Conservation (phyloP, 2,888 invertebrate genomes). For the Trissonchulus latispiculum region DNA sequence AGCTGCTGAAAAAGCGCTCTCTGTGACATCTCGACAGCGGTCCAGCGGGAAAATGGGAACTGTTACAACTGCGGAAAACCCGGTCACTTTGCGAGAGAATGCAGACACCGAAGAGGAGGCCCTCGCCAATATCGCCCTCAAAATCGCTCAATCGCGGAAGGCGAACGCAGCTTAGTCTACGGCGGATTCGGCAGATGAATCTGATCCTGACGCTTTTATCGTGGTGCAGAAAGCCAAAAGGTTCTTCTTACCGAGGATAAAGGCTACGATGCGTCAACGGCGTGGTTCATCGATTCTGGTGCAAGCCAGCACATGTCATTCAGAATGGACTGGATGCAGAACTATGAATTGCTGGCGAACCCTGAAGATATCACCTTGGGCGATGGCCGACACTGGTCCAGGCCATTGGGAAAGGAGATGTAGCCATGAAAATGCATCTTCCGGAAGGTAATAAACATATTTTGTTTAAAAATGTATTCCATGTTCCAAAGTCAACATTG, state of each 20-base stretch:
- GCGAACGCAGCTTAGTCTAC: not conserved
- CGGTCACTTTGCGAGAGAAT: not conserved
- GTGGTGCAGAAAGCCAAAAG: not conserved
- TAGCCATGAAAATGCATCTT: not conserved
- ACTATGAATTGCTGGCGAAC: not conserved
- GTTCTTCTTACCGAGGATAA: not conserved
- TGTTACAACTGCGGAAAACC: not conserved
- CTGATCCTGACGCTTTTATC: not conserved
- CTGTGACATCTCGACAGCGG: not conserved
- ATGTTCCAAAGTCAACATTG: not conserved
- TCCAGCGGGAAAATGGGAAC: not conserved
- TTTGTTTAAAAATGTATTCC: not conserved
- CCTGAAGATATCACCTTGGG: not conserved
- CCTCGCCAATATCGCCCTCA: not conserved
- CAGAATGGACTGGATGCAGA: not conserved
- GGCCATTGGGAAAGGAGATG: not conserved
- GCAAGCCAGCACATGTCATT: conserved; percentile 2
- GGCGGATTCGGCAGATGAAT: not conserved
- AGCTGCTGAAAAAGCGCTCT: not conserved
- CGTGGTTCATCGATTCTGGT: conserved; percentile 4
- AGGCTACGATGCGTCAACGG: not conserved
- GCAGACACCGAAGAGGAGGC: not conserved
- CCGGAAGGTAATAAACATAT: not conserved
- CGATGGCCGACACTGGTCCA: not conserved
- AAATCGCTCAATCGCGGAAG: not conserved